Conservation (phyloP, 2,888 invertebrate genomes). For the Polymixis flavicincta region DNA sequence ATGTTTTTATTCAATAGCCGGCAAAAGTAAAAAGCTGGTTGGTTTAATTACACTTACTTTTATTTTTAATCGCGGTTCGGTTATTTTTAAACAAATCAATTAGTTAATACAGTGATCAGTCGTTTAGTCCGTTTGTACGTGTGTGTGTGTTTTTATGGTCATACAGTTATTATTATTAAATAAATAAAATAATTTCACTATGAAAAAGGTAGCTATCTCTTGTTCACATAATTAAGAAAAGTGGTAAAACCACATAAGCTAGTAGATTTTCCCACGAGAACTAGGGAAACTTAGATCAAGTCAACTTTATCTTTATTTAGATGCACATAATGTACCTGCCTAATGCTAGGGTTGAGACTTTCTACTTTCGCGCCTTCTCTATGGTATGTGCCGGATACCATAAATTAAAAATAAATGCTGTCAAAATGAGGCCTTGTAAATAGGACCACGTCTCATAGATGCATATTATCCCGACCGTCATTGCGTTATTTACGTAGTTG, state of each 20-base stretch:
- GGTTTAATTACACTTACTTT: neutral
- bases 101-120: constrained; percentile 25
- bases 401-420: constrained; percentile 42
- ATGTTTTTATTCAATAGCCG: neutral
- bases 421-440: constrained; percentile 1
- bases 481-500: no score
- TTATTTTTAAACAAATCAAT: constrained; percentile 15
- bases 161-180: neutral
- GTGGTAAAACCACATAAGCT: constrained; percentile 26
- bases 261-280: constrained; percentile 56
- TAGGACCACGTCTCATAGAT: neutral
- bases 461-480: neutral
- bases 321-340: constrained; percentile 22
- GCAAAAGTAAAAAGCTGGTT: neutral
- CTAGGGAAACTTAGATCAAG: constrained; percentile 57
- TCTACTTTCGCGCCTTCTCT: constrained; percentile 53
- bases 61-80: neutral
- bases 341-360: constrained; percentile 40
- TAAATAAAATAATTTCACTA: neutral
- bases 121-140: neutral
- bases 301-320: constrained; percentile 59
- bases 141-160: neutral
- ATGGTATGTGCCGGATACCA: constrained; percentile 2
- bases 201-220: constrained; percentile 29
- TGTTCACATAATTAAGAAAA: constrained; percentile 32